Conservation (phyloP, 2,888 invertebrate genomes). For the Leptinotarsa tumamoca region DNA sequence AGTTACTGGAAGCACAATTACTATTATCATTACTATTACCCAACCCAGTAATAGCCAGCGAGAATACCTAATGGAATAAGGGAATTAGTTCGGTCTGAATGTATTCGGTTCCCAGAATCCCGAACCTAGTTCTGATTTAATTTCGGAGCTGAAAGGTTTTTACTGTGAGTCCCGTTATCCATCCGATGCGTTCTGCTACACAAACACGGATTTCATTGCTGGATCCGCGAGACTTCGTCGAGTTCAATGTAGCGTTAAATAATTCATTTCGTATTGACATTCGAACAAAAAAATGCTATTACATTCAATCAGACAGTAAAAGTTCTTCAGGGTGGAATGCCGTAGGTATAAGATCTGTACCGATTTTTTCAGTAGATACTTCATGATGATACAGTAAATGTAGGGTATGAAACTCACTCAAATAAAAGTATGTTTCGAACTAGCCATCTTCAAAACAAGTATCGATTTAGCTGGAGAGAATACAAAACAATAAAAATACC, state of each 20-base stretch:
- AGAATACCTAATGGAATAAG: conserved; percentile 11
- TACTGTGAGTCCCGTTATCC: conserved; percentile 19
- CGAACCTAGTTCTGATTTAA: conserved; percentile 35
- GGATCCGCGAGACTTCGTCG: neutral
- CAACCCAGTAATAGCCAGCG: neutral
- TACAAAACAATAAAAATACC: too few species aligned
- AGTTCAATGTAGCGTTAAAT: conserved; percentile 10
- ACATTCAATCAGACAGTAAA: neutral
- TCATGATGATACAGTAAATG: neutral
- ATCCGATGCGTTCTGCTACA: conserved; percentile 30
- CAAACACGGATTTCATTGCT: conserved; percentile 10
- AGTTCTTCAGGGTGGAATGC: neutral
- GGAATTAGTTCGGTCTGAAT: conserved; percentile 1
- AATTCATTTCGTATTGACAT: conserved; percentile 5
- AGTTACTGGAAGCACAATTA: neutral
- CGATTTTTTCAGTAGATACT: neutral
- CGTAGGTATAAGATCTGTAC: neutral
- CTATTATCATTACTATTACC: neutral
- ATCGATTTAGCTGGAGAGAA: too few species aligned
- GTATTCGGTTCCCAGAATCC: conserved; percentile 24
- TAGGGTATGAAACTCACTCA: too few species aligned
- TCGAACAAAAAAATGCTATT: neutral
- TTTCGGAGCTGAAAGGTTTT: conserved; percentile 40
- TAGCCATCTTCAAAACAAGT: too few species aligned
- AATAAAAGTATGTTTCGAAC: too few species aligned